phyloP scores from a whole-genome alignment of 2,797 vertebrate species.

The Oreochromis mossambicus region DNA sequence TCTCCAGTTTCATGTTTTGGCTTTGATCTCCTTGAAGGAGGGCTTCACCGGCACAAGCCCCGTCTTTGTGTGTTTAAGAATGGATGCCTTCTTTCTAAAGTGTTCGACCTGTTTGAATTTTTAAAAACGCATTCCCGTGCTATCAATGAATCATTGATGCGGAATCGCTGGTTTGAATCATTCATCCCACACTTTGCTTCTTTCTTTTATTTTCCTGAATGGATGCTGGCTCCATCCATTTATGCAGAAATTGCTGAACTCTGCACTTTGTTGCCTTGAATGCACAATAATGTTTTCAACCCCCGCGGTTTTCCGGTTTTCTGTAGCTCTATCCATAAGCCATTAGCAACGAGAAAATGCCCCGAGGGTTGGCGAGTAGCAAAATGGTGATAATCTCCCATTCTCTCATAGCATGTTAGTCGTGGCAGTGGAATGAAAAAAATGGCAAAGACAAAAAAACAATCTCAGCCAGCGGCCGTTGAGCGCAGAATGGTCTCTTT shows the following conservation, averaged over 20 bases:
- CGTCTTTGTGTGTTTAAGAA: conserved; percentile 34
- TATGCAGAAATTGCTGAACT: conserved; percentile 25
- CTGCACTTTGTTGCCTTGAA: conserved; percentile 21
- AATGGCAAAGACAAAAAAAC: not conserved
- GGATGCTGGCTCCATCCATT: conserved; percentile 20
- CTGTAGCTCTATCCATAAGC: not conserved
- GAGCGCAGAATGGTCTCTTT: conserved; percentile 48
- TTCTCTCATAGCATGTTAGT: not conserved
- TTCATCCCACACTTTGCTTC: conserved; percentile 39
- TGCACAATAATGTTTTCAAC: conserved; percentile 27
- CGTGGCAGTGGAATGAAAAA: not conserved
- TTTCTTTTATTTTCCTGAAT: conserved; percentile 55
- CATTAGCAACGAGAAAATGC: conserved; percentile 8
- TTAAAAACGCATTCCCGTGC: not conserved
- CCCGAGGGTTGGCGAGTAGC: not conserved
- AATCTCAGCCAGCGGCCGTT: conserved; percentile 12
- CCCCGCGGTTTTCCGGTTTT: conserved; percentile 10
- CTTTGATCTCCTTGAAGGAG: not conserved
- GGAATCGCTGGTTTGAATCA: conserved; percentile 29
- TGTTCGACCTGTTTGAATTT: conserved; percentile 21
- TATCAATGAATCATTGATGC: conserved; percentile 61
- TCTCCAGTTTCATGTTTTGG: not conserved
- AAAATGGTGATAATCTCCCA: conserved; percentile 9
- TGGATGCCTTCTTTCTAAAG: conserved; percentile 12
- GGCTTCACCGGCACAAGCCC: not conserved